Percentiles rank a stretch among this genome's conserved stretches.
phyloP scores from a whole-genome alignment of 1,140 invertebrate species.

The Trachymyrmex cornetzi region DNA sequence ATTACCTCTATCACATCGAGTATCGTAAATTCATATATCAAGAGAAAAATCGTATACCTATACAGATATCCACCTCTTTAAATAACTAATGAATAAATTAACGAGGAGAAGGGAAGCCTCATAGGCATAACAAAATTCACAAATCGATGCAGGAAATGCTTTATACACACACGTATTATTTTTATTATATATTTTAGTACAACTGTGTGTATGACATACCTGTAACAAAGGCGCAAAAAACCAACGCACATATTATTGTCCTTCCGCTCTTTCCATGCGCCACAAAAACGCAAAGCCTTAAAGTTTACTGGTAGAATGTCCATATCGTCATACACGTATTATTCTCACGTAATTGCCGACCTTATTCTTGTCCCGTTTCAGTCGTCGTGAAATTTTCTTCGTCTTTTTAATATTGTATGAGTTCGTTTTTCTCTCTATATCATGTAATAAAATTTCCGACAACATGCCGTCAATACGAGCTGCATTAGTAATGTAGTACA shows the following conservation, averaged over 20 bases:
- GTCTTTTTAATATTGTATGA: conserved; percentile 15
- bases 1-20: conserved; percentile 26
- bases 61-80: background rate
- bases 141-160: background rate
- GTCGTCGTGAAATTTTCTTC: background rate
- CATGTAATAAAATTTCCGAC: background rate
- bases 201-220: background rate
- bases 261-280: conserved; percentile 11
- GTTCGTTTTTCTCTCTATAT: background rate
- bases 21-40: conserved; percentile 45
- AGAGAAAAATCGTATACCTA: conserved; percentile 19
- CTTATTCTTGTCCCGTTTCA: background rate
- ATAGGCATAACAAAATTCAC: background rate
- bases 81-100: background rate
- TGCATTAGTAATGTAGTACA: conserved; percentile 16
- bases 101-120: background rate
- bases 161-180: no score
- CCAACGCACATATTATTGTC: background rate
- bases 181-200: background rate
- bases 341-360: background rate
- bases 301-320: conserved; percentile 49
- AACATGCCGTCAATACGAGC: background rate
- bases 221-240: background rate
- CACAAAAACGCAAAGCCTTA: conserved; percentile 38
- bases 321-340: background rate